phyloP scores from a whole-genome alignment of 2,888 invertebrate species.

The Troides helena region DNA sequence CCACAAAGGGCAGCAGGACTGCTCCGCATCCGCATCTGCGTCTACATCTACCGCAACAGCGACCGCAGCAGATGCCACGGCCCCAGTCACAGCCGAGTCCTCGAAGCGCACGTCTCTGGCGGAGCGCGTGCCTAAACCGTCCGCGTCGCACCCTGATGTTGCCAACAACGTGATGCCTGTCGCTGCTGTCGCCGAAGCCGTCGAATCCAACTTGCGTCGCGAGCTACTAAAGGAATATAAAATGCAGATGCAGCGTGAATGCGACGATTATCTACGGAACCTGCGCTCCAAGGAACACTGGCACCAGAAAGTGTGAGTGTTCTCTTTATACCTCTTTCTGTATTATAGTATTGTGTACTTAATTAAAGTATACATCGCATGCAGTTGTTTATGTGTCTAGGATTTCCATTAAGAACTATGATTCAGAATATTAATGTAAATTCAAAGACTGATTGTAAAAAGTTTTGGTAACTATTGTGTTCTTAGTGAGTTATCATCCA shows the following conservation, averaged over 20 bases:
- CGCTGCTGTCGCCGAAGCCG: constrained; percentile 43
- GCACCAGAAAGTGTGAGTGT: constrained; percentile 64
- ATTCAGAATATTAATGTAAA: too few species aligned
- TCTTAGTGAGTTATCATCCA: too few species aligned
- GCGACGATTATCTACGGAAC: constrained; percentile 72
- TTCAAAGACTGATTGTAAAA: too few species aligned
- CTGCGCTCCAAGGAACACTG: constrained; percentile 65
- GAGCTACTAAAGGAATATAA: constrained; percentile 91
- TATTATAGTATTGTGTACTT: too few species aligned
- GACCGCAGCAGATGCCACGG: too few species aligned
- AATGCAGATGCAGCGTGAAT: constrained; percentile 85
- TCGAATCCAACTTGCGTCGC: constrained; percentile 74
- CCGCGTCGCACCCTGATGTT: constrained; percentile 38
- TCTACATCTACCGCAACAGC: too few species aligned
- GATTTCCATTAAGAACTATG: too few species aligned
- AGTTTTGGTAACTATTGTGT: too few species aligned
- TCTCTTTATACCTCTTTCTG: background rate
- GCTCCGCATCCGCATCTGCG: constrained; percentile 75
- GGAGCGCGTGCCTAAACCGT: constrained; percentile 53
- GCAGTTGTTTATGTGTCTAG: too few species aligned
- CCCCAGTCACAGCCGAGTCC: constrained; percentile 84
- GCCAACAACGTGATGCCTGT: too few species aligned
- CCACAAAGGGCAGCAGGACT: constrained; percentile 81
- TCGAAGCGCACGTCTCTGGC: constrained; percentile 74
- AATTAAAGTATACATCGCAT: too few species aligned